Conservation (phyloP, 2,797 vertebrate genomes). For the Morus bassanus region DNA sequence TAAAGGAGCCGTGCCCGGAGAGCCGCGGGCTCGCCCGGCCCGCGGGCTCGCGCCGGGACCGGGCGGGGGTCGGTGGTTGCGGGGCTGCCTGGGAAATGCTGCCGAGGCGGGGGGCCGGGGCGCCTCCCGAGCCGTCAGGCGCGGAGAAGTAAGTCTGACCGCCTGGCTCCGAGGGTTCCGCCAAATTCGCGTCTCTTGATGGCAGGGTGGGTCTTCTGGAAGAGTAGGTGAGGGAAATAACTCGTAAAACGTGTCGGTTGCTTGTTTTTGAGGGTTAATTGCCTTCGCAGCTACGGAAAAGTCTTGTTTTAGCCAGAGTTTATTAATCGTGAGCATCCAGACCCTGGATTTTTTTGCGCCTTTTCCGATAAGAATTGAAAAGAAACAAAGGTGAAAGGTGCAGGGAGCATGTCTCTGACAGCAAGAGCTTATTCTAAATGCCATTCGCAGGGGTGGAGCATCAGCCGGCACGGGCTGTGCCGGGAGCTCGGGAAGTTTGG, state of each 20-base stretch:
- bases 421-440: neutral
- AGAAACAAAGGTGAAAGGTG: neutral
- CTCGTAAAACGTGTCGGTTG: neutral
- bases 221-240: neutral
- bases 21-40: neutral
- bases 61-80: too few species aligned
- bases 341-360: neutral
- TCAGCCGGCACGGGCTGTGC: neutral
- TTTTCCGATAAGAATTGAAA: neutral
- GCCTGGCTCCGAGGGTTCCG: neutral
- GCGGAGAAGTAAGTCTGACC: neutral
- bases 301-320: neutral
- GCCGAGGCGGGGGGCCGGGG: accelerated
- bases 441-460: neutral
- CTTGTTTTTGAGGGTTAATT: neutral
- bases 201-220: neutral
- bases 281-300: neutral
- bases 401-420: neutral
- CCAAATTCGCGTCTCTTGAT: neutral
- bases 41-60: too few species aligned
- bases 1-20: neutral
- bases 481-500: neutral
- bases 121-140: too few species aligned
- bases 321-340: neutral
- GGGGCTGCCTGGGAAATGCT: neutral